Conservation (phyloP, 2,113 vertebrate species). For the Cochlearius cochlearius region DNA sequence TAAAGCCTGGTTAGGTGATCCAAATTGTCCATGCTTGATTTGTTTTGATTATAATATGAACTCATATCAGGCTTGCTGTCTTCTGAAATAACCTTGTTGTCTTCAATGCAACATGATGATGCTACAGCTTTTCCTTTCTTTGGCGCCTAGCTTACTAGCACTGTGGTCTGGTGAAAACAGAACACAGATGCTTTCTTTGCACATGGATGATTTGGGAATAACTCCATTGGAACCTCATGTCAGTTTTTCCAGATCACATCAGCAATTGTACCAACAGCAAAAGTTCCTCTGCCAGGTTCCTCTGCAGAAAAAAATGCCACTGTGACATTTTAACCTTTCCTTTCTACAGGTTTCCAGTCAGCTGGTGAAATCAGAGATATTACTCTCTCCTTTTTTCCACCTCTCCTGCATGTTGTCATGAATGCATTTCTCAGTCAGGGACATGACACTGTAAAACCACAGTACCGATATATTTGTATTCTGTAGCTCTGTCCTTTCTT, state of each 20-base stretch:
- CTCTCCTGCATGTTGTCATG: background rate
- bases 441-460: background rate
- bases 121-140: background rate
- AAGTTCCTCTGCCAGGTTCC: background rate
- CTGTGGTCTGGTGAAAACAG: slow-evolving; percentile 4
- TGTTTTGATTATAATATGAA: slow-evolving; percentile 22
- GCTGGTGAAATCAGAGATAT: background rate
- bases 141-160: background rate
- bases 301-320: background rate
- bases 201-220: slow-evolving; percentile 63
- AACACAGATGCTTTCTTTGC: slow-evolving; percentile 64
- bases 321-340: background rate
- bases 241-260: slow-evolving; percentile 33
- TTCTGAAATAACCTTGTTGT: slow-evolving; percentile 39
- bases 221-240: slow-evolving; percentile 36
- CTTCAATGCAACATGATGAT: background rate
- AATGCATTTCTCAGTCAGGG: background rate
- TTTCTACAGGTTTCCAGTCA: background rate
- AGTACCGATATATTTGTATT: background rate
- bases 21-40: slow-evolving; percentile 42
- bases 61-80: slow-evolving; percentile 37
- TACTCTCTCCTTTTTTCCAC: background rate
- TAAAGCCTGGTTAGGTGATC: slow-evolving; percentile 30
- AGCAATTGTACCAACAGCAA: slow-evolving; percentile 15
- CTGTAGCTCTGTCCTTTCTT: background rate